Evolutionary conservation across 2,888 invertebrate species (phyloP).

Genomic region (Scaptomyza flava): DNA sequence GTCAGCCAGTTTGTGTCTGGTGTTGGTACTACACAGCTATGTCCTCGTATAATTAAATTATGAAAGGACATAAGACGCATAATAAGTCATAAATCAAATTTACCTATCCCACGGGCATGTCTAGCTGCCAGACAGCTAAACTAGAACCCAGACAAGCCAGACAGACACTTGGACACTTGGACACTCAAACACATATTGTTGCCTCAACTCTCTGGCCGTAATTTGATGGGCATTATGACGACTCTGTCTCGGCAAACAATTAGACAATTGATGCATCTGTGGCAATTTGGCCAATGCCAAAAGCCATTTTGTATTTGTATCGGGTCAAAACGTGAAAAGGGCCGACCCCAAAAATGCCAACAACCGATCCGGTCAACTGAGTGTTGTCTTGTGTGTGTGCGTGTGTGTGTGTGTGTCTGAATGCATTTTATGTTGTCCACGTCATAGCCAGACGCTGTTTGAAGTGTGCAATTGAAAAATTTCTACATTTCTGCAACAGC

Average conservation of each 20-base stretch:
- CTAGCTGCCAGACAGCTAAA: slow-evolving; percentile 37
- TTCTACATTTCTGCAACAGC: slow-evolving; percentile 33
- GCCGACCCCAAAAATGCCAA: slow-evolving; percentile 49
- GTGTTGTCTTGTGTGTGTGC: slow-evolving; percentile 15
- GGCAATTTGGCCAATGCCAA: slow-evolving; percentile 42
- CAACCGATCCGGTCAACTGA: slow-evolving; percentile 25
- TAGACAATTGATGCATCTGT: slow-evolving; percentile 77
- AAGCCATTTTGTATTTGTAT: slow-evolving; percentile 59
- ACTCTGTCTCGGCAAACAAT: slow-evolving; percentile 78
- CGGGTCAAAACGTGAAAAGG: slow-evolving; percentile 61
- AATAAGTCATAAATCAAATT: slow-evolving; percentile 84
- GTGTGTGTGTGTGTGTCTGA: slow-evolving; percentile 21
- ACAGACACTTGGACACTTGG: neutral
- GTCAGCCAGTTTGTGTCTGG: slow-evolving; percentile 20
- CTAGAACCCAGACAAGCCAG: slow-evolving; percentile 38
- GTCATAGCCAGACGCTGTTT: slow-evolving; percentile 59
- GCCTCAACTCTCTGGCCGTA: slow-evolving; percentile 26
- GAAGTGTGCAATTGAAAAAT: slow-evolving; percentile 62
- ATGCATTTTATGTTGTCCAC: slow-evolving; percentile 70
- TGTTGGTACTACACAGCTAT: slow-evolving; percentile 41
- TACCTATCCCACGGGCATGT: slow-evolving; percentile 72
- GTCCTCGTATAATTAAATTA: slow-evolving; percentile 82
- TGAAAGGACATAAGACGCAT: slow-evolving; percentile 83
- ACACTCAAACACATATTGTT: slow-evolving; percentile 20
- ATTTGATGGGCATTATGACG: slow-evolving; percentile 77